phyloP scores from a whole-genome alignment of 2,888 invertebrate species.

The Vesta saturnalis region DNA sequence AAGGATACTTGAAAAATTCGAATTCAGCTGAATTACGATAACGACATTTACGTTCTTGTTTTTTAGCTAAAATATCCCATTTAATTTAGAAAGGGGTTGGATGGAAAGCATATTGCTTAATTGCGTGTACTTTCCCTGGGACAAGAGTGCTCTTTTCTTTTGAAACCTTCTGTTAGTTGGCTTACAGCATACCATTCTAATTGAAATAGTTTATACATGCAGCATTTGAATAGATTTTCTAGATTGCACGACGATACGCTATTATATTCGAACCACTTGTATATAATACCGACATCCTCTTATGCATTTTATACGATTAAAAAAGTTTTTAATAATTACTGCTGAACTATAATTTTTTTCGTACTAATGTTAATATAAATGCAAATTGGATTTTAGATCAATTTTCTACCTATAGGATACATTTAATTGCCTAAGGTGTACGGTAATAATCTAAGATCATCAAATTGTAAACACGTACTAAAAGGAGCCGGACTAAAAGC shows the following conservation, averaged over 20 bases:
- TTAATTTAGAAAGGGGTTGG: constrained; percentile 24
- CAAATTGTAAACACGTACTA: constrained; percentile 29
- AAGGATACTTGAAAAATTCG: background rate
- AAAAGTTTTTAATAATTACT: background rate
- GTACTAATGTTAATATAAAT: background rate
- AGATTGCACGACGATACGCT: constrained; percentile 38
- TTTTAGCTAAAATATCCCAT: background rate
- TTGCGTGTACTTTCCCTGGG: constrained; percentile 36
- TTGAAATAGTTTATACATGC: constrained; percentile 46
- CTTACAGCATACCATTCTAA: constrained; percentile 37
- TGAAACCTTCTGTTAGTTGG: constrained; percentile 34
- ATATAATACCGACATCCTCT: constrained; percentile 21
- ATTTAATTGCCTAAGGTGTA: constrained; percentile 23
- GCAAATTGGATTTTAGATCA: background rate
- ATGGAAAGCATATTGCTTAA: constrained; percentile 35
- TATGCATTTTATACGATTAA: constrained; percentile 21
- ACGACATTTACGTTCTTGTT: background rate
- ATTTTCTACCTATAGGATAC: background rate
- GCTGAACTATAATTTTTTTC: background rate
- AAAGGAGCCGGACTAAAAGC: constrained; percentile 26
- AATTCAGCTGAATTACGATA: background rate
- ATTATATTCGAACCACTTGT: constrained; percentile 39
- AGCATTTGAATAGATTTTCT: constrained; percentile 40
- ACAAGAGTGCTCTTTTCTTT: constrained; percentile 36
- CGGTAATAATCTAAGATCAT: constrained; percentile 20